Evolutionary conservation across 2,888 invertebrate genomes (phyloP), one percentile per base, ranked within the genome.

Genomic region (Andrena flavipes): DNA sequence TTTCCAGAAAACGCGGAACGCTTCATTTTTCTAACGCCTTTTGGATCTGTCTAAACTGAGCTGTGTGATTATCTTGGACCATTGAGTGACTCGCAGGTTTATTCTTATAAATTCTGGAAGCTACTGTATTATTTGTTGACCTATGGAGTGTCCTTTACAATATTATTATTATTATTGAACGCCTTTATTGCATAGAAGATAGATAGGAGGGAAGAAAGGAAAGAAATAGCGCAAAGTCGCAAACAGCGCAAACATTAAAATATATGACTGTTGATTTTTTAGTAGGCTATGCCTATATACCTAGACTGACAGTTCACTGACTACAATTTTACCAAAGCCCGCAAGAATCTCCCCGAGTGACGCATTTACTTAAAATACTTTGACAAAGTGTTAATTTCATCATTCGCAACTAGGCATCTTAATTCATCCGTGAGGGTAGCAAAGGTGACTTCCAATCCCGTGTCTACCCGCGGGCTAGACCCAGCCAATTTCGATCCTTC

Each of bases 401-500:
- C 26, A 29, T 29, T 62, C 33, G 20, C 7, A 30, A n/a, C n/a
- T 8, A 62, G 3, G 10, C 42, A 13, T 7, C 8, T 48, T 33
- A 29, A 54, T 68, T n/a, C 16, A 23, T 7, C 68, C 23, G 13
- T 7, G 20, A 30, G 20, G 33, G 26, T 23, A 33, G 59, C 13
- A 6, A 6, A 8, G 23, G 35, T n/a, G 62, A 35, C 49, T 10
- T 72, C 7, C 48, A 35, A 72, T 72, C 48, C 23, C 26, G n/a
- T 10, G 10, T 54, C 70, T 5, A 42, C n/a, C 23, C 20, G 20
- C 67, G 35, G 56, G 76, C 71, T 80, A 33, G 54, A 30, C 42
- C 30, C 20, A 30, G 23, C 26, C 67, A 77, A 64, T 65, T 64
- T 54, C 56, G 68, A 75, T 69, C 64, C 48, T n/a, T 5, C 23